Evolutionary conservation across 2,113 vertebrate genomes (phyloP).

Genomic region (Ictalurus furcatus): DNA sequence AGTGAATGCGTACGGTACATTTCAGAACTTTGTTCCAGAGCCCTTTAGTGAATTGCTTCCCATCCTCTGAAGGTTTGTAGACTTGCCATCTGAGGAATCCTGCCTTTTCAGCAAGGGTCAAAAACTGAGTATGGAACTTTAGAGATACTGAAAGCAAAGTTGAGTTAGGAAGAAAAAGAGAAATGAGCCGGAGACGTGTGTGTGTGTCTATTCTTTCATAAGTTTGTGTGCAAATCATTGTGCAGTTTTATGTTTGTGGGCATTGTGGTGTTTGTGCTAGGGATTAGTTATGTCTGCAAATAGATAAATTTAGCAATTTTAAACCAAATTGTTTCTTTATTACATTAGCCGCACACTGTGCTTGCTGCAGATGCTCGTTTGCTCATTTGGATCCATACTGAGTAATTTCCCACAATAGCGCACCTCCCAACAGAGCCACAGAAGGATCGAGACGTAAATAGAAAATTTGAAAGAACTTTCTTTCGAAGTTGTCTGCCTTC

Average conservation of each 20-base stretch:
- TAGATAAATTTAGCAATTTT: constrained; percentile 23
- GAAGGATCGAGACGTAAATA: constrained; percentile 1
- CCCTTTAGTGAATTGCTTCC: neutral
- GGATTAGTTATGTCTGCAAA: constrained; percentile 17
- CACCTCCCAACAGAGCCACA: constrained; percentile 23
- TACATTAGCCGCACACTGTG: constrained; percentile 24
- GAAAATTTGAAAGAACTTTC: neutral
- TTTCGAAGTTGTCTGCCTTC: neutral
- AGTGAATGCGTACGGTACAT: neutral
- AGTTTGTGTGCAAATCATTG: neutral
- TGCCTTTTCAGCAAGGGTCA: neutral
- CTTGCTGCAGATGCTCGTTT: constrained; percentile 2
- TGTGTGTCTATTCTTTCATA: neutral
- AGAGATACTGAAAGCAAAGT: neutral
- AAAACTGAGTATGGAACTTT: neutral
- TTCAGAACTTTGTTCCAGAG: neutral
- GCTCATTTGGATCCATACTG: constrained; percentile 5
- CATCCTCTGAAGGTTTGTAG: neutral
- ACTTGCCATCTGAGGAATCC: neutral
- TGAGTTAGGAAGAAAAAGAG: too few species aligned
- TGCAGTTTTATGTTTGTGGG: neutral
- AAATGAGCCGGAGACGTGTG: neutral
- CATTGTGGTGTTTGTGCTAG: constrained; percentile 5
- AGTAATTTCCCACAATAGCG: constrained; percentile 30
- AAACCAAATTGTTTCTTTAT: constrained; percentile 21